Base-by-base conservation (phyloP, 2,113 vertebrate genomes). In the Steatornis caripensis region DNA sequence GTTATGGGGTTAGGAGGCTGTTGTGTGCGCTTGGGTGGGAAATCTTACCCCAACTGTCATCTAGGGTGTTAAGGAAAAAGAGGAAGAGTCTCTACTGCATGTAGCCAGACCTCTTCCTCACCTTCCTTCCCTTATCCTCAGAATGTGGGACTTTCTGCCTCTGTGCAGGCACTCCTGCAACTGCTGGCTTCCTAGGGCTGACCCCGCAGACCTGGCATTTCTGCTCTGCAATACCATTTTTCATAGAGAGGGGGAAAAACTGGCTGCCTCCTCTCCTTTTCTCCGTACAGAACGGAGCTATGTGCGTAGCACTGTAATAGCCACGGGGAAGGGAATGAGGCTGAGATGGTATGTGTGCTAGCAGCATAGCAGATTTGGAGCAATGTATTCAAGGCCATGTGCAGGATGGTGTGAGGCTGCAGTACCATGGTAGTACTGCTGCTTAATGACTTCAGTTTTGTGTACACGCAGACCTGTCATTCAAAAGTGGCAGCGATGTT, bases 351-450 rank as follows among this genome's bases (percentile, higher is more conserved):
- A 13, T 2, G 0, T 15, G 37, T 72, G 37, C 69, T 18, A 49
- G 74, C 39, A 21, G 26, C 24, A 7, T 23, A 39, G 51, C 20
- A 34, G 64, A 46, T 12, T 36, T 80, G 34, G 43, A 45, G 39
- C 0, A 0, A 14, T 22, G 32, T 34, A 6, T 64, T 36, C 12
- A 11, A 30, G 30, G 46, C 18, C 2, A 0, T 7, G 12, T 41
- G 55, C 2, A 4, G 26, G 18, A 5, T 8, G 27, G 24, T 46
- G 32, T 55, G 64, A 22, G 41, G 30, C 39, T 87, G 34, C 57
- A 68, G 27, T 24, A 16, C 21, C 1, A 10, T 1, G 2, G 39
- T 39, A 46, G 21, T n/a, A 6, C 36, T 69, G 82, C 41, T 80
- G 5, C 49, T 49, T 41, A 39, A n/a, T 61, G 45, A 32, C 58